Percentiles rank a stretch among this genome's conserved stretches.
These are phyloP conservation scores for Callorhinus ursinus DNA, from an alignment of 2,113 vertebrate species.

Conservation along the genomic window DNA sequence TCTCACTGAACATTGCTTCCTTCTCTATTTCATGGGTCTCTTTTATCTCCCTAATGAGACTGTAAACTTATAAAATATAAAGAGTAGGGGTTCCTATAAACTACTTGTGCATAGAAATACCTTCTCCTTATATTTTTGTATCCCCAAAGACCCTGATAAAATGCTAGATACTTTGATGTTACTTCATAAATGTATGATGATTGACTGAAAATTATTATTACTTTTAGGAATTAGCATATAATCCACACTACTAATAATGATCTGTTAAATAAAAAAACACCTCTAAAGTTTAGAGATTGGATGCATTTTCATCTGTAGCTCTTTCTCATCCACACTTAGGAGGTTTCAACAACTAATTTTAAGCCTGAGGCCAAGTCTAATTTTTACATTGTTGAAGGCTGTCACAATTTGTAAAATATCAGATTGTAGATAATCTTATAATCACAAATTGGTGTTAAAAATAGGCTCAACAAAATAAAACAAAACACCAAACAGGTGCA, in stretches of 20 bases:
- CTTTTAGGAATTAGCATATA: neutral
- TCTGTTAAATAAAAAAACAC: neutral
- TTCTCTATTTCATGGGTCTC: neutral
- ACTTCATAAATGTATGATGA: neutral
- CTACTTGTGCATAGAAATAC: neutral
- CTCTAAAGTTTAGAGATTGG: neutral
- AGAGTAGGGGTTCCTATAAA: neutral
- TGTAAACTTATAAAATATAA: neutral
- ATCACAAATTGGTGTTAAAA: conserved; percentile 10
- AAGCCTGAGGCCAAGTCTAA: neutral
- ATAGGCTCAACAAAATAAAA: neutral
- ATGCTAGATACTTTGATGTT: neutral
- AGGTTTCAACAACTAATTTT: neutral
- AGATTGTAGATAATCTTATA: neutral
- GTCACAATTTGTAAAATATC: neutral
- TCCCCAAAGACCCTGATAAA: neutral
- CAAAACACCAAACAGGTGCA: neutral
- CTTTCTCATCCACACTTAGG: neutral
- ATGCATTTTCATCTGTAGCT: neutral
- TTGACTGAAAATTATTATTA: neutral
- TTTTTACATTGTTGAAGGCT: conserved; percentile 22
- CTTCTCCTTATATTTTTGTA: neutral
- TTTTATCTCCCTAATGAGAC: neutral
- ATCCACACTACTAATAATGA: neutral
- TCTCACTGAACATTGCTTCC: neutral